Conservation (phyloP, 1,140 invertebrate genomes). For the Drosophila cardini region DNA sequence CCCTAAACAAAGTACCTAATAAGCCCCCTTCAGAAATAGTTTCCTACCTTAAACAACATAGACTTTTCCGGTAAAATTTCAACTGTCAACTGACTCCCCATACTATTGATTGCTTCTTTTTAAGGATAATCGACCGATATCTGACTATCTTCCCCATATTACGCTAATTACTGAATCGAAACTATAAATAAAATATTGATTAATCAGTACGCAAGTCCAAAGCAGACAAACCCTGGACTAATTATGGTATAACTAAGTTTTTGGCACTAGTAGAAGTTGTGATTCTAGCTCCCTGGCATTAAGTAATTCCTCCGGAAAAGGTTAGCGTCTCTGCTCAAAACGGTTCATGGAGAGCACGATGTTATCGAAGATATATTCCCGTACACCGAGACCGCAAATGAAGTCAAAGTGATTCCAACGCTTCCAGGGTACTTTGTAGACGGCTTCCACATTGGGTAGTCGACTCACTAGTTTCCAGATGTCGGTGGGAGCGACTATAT, state of each 20-base stretch:
- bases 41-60: too few relatives aligned
- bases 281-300: conserved; percentile 50
- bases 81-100: too few relatives aligned
- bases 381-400: conserved; percentile 88
- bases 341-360: conserved; percentile 81
- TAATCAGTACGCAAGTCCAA: conserved; percentile 72
- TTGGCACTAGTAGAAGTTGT: conserved; percentile 76
- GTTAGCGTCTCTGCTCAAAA: conserved; percentile 63
- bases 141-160: too few relatives aligned
- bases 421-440: conserved; percentile 86
- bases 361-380: conserved; percentile 87
- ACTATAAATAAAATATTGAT: conserved; percentile 75
- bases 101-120: too few relatives aligned
- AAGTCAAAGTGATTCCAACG: conserved; percentile 91
- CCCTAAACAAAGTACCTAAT: too few relatives aligned
- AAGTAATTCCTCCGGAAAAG: conserved; percentile 20
- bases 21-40: too few relatives aligned
- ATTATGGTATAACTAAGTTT: conserved; percentile 58
- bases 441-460: conserved; percentile 74
- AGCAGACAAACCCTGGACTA: conserved; percentile 48
- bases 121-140: too few relatives aligned
- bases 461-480: conserved; percentile 86
- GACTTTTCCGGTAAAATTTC: too few relatives aligned
- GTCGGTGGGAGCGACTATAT: conserved; percentile 87
- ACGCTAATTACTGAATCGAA: conserved; percentile 10